Base-by-base conservation (phyloP, 2,888 invertebrate genomes). In the Microchrysa polita region DNA sequence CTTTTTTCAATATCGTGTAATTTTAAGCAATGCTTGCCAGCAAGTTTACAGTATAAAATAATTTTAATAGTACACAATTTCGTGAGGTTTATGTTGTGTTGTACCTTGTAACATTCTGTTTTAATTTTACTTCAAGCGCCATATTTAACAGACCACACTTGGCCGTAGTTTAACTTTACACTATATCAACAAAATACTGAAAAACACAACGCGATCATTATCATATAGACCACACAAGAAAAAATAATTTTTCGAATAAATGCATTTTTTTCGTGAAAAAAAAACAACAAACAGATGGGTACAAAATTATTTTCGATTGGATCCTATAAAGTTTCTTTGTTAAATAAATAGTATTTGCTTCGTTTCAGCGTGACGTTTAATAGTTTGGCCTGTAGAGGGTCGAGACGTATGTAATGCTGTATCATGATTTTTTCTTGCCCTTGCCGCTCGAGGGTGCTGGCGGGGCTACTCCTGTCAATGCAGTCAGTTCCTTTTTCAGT, bases 401-500 rank as follows among this genome's bases (percentile, higher is more conserved):
- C 65, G 78, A 78, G 72, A 78, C 74, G 42, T 72, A 77, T 20
- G 74, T 73, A 42, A 77, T 57, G 55, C 53, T 69, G 76, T 76
- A 77, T 79, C 80, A 83, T 79, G 83, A 82, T 73, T 83, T 84
- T 77, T 83, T 84, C 77, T 82, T 83, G 67, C 79, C 80, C 74
- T 83, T 83, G 63, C 79, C 79, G 7, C 77, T 72, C 4, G 27
- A 2, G 1, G 78, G 72, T 4, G 78, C 57, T 7, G 82, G 77
- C n/a, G 69, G 74, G 1, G 77, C 23, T 20, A 71, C 67, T 5
- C 83, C 84, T 48, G 81, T 81, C 14, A 84, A 76, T 10, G 80
- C 61, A 1, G 87, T 81, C 48, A 94, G 86, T 78, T 90, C 88
- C 76, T 89, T 88, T 83, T 96, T 96, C 72, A 96, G 84, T 60